These are phyloP conservation scores for Myotis lucifugus DNA, from an alignment of 2,113 vertebrate genomes.

Conservation along the genomic window DNA sequence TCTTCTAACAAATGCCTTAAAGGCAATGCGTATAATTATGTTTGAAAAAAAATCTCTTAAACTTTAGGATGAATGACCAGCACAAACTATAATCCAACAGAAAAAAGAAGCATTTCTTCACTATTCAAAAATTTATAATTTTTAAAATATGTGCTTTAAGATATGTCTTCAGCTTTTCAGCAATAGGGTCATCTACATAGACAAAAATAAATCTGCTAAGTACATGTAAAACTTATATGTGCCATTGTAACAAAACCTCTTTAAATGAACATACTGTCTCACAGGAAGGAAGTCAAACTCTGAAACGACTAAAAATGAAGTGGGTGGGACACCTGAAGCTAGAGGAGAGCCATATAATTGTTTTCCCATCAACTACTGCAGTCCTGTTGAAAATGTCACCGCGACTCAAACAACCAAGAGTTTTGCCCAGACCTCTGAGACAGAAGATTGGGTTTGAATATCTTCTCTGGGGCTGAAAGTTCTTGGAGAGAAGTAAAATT, in stretches of 20 bases:
- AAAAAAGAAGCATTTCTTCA: background rate
- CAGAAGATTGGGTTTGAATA: background rate
- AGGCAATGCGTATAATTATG: background rate
- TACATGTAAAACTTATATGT: fast-evolving
- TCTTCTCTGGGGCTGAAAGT: background rate
- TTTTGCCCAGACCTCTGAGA: background rate
- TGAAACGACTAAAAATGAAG: background rate
- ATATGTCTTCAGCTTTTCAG: background rate
- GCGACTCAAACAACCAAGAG: background rate
- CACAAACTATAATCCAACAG: background rate
- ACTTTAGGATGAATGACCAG: background rate
- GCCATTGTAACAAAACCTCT: background rate
- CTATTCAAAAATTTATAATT: background rate
- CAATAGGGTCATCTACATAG: background rate
- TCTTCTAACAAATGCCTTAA: slow-evolving; percentile 2
- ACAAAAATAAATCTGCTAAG: background rate
- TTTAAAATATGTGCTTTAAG: background rate
- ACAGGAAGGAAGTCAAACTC: background rate
- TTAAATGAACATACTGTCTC: background rate
- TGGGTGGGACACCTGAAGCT: background rate
- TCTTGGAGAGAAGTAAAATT: background rate
- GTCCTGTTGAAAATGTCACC: background rate
- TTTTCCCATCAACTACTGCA: background rate
- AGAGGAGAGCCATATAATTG: background rate
- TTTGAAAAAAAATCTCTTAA: background rate